Conservation (phyloP, 92 coral and sea anemone genomes). For the Hydrozoanthus gracilis region DNA sequence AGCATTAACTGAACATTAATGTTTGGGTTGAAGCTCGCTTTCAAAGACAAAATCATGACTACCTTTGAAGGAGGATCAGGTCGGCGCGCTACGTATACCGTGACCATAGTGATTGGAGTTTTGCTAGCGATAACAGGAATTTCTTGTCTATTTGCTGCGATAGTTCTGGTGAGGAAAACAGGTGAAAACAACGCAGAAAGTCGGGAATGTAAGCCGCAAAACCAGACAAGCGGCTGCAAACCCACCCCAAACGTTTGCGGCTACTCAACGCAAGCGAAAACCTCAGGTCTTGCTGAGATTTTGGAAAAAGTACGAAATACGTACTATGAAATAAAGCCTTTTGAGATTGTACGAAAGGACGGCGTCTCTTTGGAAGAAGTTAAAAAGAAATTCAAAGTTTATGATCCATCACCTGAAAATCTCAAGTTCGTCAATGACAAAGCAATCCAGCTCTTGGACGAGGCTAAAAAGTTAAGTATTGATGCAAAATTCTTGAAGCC, state of each 20-base stretch:
- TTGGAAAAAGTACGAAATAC: constrained; percentile 68
- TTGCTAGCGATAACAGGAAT: constrained; percentile 17
- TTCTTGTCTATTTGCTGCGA: constrained; percentile 35
- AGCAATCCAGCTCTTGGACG: constrained; percentile 62
- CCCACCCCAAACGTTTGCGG: constrained; percentile 42
- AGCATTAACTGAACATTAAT: background rate
- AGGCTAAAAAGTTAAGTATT: constrained; percentile 49
- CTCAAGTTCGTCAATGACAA: constrained; percentile 71
- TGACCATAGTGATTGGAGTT: constrained; percentile 1
- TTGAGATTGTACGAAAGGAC: constrained; percentile 50
- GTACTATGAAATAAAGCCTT: constrained; percentile 70
- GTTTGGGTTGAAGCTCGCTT: background rate
- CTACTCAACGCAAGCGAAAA: constrained; percentile 67
- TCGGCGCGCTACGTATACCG: background rate
- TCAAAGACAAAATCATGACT: constrained; percentile 8
- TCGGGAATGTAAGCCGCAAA: background rate
- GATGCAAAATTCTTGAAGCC: constrained; percentile 63
- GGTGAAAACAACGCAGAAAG: background rate
- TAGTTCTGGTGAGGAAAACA: background rate
- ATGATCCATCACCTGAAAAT: constrained; percentile 70
- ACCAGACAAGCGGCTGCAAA: constrained; percentile 3
- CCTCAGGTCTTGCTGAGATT: constrained; percentile 71
- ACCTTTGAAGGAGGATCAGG: constrained; percentile 1
- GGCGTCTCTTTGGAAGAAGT: constrained; percentile 53
- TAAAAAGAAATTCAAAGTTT: constrained; percentile 60